Percentiles rank a stretch among this genome's conserved stretches.
phyloP scores from a whole-genome alignment of 2,113 vertebrate genomes.

The Porphyrio hochstetteri region DNA sequence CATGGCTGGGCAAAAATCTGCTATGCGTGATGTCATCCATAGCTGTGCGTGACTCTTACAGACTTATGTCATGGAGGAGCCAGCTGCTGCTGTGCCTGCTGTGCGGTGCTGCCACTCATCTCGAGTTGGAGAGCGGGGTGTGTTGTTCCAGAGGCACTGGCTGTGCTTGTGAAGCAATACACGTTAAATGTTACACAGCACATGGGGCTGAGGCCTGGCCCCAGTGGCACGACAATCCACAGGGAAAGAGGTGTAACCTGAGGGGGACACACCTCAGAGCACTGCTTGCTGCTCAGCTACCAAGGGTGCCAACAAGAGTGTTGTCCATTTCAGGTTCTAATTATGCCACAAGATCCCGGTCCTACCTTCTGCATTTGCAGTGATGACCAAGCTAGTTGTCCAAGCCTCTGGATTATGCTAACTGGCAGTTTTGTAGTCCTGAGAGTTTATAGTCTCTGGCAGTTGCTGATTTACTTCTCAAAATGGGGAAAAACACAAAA shows the following conservation, averaged over 20 bases:
- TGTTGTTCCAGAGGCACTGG: neutral
- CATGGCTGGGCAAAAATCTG: neutral
- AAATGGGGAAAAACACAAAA: neutral
- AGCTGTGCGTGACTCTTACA: fast-evolving
- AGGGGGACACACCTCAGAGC: neutral
- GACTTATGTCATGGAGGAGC: fast-evolving
- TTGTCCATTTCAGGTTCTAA: neutral
- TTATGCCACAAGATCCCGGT: neutral
- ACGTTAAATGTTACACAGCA: fast-evolving
- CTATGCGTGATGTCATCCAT: fast-evolving
- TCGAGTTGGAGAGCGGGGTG: neutral
- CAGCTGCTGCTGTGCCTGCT: neutral
- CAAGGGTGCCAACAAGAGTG: no score
- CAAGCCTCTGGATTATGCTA: neutral
- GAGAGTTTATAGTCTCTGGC: neutral
- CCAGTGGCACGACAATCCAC: fast-evolving
- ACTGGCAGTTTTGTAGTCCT: neutral
- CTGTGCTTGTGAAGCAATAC: fast-evolving
- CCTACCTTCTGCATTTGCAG: neutral
- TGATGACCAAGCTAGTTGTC: neutral
- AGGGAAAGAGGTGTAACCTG: neutral
- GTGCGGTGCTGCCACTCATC: fast-evolving
- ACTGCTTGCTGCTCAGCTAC: fast-evolving
- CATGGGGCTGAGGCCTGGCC: neutral
- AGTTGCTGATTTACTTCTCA: neutral